phyloP scores from a whole-genome alignment of 2,888 invertebrate genomes.

The Smittia aterrima region DNA sequence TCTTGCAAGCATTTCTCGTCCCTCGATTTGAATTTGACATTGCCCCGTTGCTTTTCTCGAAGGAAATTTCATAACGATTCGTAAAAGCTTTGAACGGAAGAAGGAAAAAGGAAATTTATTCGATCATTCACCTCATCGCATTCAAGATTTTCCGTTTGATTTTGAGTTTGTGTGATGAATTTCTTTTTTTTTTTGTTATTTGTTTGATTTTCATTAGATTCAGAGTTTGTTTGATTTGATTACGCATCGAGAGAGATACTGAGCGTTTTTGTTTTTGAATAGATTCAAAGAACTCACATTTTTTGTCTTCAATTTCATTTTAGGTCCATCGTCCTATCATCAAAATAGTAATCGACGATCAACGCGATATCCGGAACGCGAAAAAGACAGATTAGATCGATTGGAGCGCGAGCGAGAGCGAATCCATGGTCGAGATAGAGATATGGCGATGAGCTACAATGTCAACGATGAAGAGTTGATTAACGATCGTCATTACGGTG shows the following conservation, averaged over 20 bases:
- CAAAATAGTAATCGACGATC: constrained; percentile 48
- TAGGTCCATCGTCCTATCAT: constrained; percentile 50
- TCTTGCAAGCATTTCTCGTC: background rate
- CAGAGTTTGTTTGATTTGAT: background rate
- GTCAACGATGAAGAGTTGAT: constrained; percentile 53
- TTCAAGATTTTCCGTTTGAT: too few relatives aligned
- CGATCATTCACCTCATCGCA: too few relatives aligned
- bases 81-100: background rate
- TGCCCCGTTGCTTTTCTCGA: background rate
- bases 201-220: background rate
- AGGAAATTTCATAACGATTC: constrained; percentile 10
- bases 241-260: background rate
- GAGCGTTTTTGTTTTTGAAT: constrained; percentile 12
- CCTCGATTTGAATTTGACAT: background rate
- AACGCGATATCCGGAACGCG: constrained; percentile 49
- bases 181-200: background rate
- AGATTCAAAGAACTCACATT: background rate
- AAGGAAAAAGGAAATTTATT: background rate
- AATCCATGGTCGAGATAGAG: constrained; percentile 52
- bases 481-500: constrained; percentile 51
- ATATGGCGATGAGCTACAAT: constrained; percentile 51
- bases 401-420: constrained; percentile 49
- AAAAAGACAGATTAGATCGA: constrained; percentile 46
- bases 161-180: background rate
- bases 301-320: constrained; percentile 1